Evolutionary conservation across 1,140 invertebrate species (phyloP), one percentile per base, ranked within the genome.

Genomic region (Drosophila elegans): DNA sequence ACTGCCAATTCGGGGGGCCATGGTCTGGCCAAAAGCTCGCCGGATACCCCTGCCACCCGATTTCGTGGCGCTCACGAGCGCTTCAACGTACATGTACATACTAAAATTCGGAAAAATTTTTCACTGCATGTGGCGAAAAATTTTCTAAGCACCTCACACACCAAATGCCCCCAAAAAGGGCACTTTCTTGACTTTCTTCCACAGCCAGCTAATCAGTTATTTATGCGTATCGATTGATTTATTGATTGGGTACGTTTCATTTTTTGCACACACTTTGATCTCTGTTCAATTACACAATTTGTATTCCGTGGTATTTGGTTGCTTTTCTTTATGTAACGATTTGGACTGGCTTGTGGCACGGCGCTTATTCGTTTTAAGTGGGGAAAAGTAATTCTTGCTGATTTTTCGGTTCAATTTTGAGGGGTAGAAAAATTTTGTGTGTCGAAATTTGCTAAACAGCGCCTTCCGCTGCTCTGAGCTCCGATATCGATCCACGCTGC

Each of bases 401-500:
- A 56, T 56, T 56, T 63, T 72, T 79, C 72, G 46, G 53, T 57
- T 80, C 51, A 74, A 72, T 53, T 57, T 68, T 27, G 38, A 34
- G 64, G 74, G 49, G 41, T 72, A 86, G 64, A 78, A 76, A 74
- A 88, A 80, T 69, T 54, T 77, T 73, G 77, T 80, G 49, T 83
- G 84, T 88, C 72, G 83, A 88, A 80, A 66, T 66, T 90, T 78
- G 46, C 52, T 78, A 59, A 48, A 51, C 63, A 74, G 61, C 51
- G 45, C 61, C 60, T 63, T 77, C 69, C 77, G 80, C 85, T 89
- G 68, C 78, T 85, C 52, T 73, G 61, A 62, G 67, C 68, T 72
- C 68, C 83, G 86, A 77, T 91, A 91, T 91, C 90, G 90, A 91
- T 91, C 82, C 91, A 80, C 72, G 77, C 90, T 91, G 90, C 90